A percentile compares a stretch with the other conserved stretches of the same genome.
Conservation (phyloP, 1,140 invertebrate species). For the Cotesia chilonis region DNA sequence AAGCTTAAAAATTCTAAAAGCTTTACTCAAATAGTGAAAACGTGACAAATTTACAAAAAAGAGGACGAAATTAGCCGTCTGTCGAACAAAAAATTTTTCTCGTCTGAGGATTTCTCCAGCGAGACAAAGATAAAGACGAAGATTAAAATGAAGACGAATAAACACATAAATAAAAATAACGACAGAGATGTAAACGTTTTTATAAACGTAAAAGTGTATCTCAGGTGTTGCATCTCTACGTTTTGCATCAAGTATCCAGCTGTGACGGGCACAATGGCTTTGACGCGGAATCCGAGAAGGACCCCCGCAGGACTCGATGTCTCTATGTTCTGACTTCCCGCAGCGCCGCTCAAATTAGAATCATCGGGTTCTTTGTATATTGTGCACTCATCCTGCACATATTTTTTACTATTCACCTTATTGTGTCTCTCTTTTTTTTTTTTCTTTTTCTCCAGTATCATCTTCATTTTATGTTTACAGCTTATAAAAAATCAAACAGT, state of each 20-base stretch:
- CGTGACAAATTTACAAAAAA: no score
- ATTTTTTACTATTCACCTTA: not conserved
- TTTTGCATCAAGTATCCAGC: slow-evolving; percentile 17
- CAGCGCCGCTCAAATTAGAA: slow-evolving; percentile 31
- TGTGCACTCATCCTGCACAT: not conserved
- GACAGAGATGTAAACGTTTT: not conserved
- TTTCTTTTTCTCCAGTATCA: no score
- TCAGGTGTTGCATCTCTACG: not conserved
- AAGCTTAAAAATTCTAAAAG: no score
- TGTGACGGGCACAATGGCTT: slow-evolving; percentile 27
- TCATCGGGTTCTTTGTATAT: slow-evolving; percentile 19
- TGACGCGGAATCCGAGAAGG: slow-evolving; percentile 22
- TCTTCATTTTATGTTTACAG: no score
- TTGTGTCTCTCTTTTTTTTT: not conserved
- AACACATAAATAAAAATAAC: not conserved
- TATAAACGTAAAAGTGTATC: not conserved
- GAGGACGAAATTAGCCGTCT: no score
- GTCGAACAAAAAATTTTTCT: no score
- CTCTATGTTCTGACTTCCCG: slow-evolving; percentile 33
- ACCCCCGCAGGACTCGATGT: slow-evolving; percentile 33
- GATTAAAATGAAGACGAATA: no score
- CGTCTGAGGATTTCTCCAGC: no score
- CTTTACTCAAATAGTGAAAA: no score
- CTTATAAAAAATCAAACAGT: no score
- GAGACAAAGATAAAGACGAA: no score